Percentiles rank a stretch among this genome's conserved stretches.
phyloP scores from a whole-genome alignment of 2,888 invertebrate genomes.

The Dicyrtoma fusca region DNA sequence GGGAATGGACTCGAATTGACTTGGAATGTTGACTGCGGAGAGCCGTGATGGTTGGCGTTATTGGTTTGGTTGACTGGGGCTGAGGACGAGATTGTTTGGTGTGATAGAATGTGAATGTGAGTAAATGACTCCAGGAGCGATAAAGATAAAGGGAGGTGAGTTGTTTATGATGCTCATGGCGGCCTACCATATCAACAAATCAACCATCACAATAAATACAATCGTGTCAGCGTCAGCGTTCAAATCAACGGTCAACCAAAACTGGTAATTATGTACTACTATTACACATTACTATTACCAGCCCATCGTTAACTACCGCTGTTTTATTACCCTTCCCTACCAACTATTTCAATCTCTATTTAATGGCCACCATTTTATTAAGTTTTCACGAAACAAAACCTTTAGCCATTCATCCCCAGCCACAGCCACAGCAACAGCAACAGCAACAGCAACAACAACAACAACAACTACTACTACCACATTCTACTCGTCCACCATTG shows the following conservation, averaged over 20 bases:
- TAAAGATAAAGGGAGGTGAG: slow-evolving; percentile 18
- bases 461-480: too few relatives aligned
- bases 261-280: slow-evolving; percentile 23
- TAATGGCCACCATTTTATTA: slow-evolving; percentile 24
- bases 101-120: slow-evolving; percentile 12
- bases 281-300: slow-evolving; percentile 25
- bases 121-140: slow-evolving; percentile 27
- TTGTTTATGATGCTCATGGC: slow-evolving; percentile 20
- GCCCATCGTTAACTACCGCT: slow-evolving; percentile 30
- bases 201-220: slow-evolving; percentile 32
- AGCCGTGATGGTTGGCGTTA: too few relatives aligned
- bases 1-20: too few relatives aligned
- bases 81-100: neutral
- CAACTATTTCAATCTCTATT: slow-evolving; percentile 28
- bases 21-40: too few relatives aligned
- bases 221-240: slow-evolving; percentile 29
- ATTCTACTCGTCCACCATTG: too few relatives aligned
- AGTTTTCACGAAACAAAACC: slow-evolving; percentile 18
- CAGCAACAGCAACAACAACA: too few relatives aligned
- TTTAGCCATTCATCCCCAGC: too few relatives aligned
- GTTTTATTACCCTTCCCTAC: slow-evolving; percentile 28
- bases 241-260: slow-evolving; percentile 28
- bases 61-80: too few relatives aligned
- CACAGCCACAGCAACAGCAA: too few relatives aligned
- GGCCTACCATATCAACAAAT: slow-evolving; percentile 26